Percentiles rank a stretch among this genome's conserved stretches.
phyloP scores from a whole-genome alignment of 53 echinoderm and acorn worm genomes.

The Temnopleurus reevesii region DNA sequence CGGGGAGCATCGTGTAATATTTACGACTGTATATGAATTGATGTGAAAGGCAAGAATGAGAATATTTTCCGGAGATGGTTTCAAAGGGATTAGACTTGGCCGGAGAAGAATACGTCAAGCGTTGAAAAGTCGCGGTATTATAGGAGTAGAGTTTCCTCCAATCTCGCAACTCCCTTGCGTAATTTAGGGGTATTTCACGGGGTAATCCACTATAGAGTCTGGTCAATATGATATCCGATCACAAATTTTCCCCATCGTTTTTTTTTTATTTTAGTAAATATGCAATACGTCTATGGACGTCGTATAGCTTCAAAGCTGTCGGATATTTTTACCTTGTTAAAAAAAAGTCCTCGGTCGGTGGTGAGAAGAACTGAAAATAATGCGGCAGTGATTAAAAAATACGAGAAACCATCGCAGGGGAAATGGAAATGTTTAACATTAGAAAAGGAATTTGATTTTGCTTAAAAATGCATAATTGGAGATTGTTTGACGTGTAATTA shows the following conservation, averaged over 20 bases:
- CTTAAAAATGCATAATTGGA: too few relatives aligned
- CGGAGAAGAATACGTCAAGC: constrained; percentile 14
- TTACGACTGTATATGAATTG: constrained; percentile 16
- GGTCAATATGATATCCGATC: constrained; percentile 37
- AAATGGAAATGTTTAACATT: neutral
- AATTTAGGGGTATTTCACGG: neutral
- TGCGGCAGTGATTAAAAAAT: neutral
- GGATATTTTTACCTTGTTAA: neutral
- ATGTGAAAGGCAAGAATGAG: constrained; percentile 39
- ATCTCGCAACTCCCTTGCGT: constrained; percentile 25
- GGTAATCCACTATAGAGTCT: constrained; percentile 18
- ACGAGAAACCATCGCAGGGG: neutral
- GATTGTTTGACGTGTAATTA: too few relatives aligned
- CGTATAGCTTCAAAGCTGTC: neutral
- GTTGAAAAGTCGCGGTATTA: neutral
- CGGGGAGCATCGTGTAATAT: constrained; percentile 13
- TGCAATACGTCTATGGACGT: neutral
- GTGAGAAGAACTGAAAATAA: neutral
- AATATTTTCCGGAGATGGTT: constrained; percentile 16
- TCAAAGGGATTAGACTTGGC: constrained; percentile 18
- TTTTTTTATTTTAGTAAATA: neutral
- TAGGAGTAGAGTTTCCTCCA: constrained; percentile 10
- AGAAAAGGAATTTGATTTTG: neutral
- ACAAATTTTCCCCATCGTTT: neutral
- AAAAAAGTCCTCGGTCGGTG: neutral